A percentile compares a stretch with the other conserved stretches of the same genome.
Conservation (phyloP, 2,888 invertebrate genomes). For the Autographa gamma region DNA sequence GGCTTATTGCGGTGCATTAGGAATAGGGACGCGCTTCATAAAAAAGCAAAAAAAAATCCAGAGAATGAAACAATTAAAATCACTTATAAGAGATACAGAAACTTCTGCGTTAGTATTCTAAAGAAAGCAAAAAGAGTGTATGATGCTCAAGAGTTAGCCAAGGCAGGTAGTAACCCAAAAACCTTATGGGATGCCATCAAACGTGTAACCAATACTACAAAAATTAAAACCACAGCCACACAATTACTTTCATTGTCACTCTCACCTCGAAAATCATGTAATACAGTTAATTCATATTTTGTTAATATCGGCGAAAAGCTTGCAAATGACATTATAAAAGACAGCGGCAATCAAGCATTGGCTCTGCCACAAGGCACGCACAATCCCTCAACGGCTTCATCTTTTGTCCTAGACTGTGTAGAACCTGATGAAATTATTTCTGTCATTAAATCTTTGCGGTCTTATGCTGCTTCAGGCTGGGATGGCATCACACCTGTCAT, state of each 20-base stretch:
- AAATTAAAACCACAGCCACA: neutral
- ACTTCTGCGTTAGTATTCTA: neutral
- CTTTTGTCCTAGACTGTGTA: slow-evolving; percentile 6
- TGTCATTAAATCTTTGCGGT: neutral
- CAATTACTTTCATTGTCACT: neutral
- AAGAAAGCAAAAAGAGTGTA: neutral
- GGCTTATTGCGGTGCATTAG: slow-evolving; percentile 13
- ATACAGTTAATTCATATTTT: neutral
- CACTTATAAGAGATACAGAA: neutral
- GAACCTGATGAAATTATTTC: slow-evolving; percentile 8
- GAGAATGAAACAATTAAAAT: neutral
- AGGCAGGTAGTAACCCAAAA: slow-evolving; percentile 1
- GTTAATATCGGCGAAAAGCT: neutral
- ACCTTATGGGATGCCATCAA: slow-evolving; percentile 1
- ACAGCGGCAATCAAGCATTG: neutral
- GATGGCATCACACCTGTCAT: slow-evolving; percentile 12
- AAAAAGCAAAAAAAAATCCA: neutral
- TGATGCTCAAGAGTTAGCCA: neutral
- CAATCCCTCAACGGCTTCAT: neutral
- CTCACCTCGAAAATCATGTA: neutral
- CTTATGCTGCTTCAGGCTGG: slow-evolving; percentile 21
- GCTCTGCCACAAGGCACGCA: neutral
- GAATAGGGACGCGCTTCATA: slow-evolving; percentile 1
- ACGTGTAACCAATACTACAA: neutral
- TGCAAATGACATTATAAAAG: neutral